These are phyloP conservation scores for Heterodera schachtii DNA, from an alignment of 1,140 invertebrate species.

Conservation along the genomic window DNA sequence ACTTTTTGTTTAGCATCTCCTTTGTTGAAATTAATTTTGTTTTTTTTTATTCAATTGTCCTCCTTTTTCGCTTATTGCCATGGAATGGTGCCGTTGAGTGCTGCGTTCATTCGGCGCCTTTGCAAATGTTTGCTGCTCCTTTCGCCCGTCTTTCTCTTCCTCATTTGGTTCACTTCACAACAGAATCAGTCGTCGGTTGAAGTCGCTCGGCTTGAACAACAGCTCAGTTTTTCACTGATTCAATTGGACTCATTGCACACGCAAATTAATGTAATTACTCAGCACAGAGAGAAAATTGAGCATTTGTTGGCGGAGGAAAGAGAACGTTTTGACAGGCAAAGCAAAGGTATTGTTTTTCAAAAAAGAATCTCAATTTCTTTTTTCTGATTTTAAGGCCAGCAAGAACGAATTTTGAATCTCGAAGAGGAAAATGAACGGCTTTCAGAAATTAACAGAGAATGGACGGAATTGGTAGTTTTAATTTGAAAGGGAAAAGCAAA, in stretches of 20 bases:
- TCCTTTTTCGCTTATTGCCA: background rate
- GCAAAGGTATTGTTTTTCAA: background rate
- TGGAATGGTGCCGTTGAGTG: slow-evolving; percentile 30
- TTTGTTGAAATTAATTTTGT: background rate
- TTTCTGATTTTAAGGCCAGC: background rate
- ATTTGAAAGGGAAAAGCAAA: background rate
- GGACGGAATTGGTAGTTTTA: background rate
- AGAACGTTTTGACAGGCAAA: slow-evolving; percentile 1
- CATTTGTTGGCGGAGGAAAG: slow-evolving; percentile 22
- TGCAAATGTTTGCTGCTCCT: slow-evolving; percentile 22
- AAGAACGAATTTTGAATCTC: background rate
- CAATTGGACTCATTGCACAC: slow-evolving; percentile 20
- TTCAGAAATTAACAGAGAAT: background rate
- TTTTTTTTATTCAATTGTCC: background rate
- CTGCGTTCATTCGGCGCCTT: slow-evolving; percentile 14
- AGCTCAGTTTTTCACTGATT: slow-evolving; percentile 11
- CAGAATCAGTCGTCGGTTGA: slow-evolving; percentile 16
- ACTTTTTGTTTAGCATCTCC: too few species aligned
- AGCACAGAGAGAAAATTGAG: slow-evolving; percentile 27
- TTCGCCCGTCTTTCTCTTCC: slow-evolving; percentile 15
- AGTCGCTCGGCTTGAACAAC: slow-evolving; percentile 16
- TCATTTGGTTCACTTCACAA: slow-evolving; percentile 13
- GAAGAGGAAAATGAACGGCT: slow-evolving; percentile 12
- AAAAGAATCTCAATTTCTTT: background rate
- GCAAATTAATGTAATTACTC: slow-evolving; percentile 27